Evolutionary conservation across 2,113 vertebrate genomes (phyloP).

Genomic region (Cyanoliseus patagonus): DNA sequence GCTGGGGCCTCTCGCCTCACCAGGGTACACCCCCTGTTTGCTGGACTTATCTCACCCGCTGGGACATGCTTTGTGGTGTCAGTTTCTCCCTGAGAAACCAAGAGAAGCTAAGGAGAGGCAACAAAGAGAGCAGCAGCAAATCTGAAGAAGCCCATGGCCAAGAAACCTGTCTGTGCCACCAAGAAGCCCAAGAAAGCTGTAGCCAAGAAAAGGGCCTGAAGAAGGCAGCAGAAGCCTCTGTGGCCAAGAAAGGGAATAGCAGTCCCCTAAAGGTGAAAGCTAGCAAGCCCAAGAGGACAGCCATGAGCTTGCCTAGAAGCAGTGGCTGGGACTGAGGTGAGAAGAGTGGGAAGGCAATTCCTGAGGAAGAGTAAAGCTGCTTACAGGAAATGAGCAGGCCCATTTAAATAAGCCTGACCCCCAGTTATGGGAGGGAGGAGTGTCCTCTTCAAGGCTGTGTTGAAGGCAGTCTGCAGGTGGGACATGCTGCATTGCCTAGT

Average conservation of each 20-base stretch:
- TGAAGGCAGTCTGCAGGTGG: neutral
- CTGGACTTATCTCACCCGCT: neutral
- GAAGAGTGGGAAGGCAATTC: neutral
- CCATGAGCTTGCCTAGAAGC: neutral
- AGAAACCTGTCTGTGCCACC: neutral
- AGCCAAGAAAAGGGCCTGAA: neutral
- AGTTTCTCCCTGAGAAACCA: neutral
- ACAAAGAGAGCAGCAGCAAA: neutral
- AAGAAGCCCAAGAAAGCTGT: neutral
- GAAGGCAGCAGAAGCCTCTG: neutral
- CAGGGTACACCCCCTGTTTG: neutral
- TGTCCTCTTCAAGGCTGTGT: neutral
- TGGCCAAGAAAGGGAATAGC: neutral
- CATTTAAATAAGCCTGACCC: accelerated
- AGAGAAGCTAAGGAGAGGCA: neutral
- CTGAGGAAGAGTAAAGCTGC: neutral
- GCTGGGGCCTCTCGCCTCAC: neutral
- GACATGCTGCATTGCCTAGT: neutral
- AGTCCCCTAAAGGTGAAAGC: neutral
- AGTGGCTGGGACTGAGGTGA: neutral
- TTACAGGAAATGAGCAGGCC: neutral
- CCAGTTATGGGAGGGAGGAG: neutral
- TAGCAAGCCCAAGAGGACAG: neutral
- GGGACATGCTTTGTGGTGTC: neutral
- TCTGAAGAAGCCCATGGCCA: neutral